A percentile compares a stretch with the other conserved stretches of the same genome.
These are phyloP conservation scores for Cyprinella venusta DNA, from an alignment of 2,797 vertebrate species.

Conservation along the genomic window DNA sequence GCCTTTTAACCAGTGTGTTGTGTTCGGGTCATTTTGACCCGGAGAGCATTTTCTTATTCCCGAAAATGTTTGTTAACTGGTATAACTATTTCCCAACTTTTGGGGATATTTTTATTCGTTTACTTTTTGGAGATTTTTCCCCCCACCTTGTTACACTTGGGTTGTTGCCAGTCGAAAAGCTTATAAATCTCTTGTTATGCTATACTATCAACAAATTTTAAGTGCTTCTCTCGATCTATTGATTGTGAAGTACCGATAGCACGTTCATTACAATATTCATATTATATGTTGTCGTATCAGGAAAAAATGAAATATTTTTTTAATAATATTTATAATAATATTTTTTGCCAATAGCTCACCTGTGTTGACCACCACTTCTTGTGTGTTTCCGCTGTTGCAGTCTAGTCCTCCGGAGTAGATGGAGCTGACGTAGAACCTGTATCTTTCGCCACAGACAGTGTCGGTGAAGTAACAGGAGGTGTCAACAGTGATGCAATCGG, in stretches of 20 bases:
- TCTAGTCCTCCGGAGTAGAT: slow-evolving; percentile 50
- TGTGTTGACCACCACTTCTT: slow-evolving; percentile 62
- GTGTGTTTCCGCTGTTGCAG: slow-evolving; percentile 69
- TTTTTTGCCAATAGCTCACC: slow-evolving; percentile 66
- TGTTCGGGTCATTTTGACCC: too few relatives aligned
- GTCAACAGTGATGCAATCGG: slow-evolving; percentile 69
- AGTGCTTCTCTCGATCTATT: background rate
- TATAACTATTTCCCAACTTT: too few relatives aligned
- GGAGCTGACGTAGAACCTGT: slow-evolving; percentile 73
- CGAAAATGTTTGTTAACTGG: too few relatives aligned
- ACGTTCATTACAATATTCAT: background rate
- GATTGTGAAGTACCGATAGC: background rate
- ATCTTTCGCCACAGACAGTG: slow-evolving; percentile 72
- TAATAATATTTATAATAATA: too few relatives aligned
- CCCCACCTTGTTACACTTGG: too few relatives aligned
- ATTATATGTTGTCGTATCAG: background rate
- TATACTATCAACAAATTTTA: too few relatives aligned
- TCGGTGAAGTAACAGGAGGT: slow-evolving; percentile 75
- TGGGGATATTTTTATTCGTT: too few relatives aligned
- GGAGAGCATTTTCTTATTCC: too few relatives aligned
- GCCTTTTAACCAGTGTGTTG: background rate
- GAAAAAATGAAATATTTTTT: accelerated
- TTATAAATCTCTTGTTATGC: too few relatives aligned
- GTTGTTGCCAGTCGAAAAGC: too few relatives aligned
- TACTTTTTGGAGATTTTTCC: too few relatives aligned